phyloP scores from a whole-genome alignment of 1,140 invertebrate genomes.

The Amphibalanus amphitrite region DNA sequence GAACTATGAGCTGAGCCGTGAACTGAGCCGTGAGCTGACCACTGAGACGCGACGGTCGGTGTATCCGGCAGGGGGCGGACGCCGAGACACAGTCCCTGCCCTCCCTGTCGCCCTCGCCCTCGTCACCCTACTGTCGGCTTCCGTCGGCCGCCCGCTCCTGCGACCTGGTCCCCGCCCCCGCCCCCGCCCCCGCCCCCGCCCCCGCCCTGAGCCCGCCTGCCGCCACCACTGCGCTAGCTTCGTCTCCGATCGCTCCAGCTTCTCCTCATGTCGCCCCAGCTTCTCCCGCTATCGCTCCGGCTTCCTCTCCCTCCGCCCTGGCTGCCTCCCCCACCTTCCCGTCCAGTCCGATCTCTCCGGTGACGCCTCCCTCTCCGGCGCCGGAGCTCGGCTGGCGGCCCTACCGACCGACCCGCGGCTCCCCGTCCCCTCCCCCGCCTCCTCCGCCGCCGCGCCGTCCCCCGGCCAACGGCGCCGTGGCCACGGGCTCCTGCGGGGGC shows the following conservation, averaged over 20 bases:
- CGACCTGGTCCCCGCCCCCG: neutral
- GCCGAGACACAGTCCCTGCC: neutral
- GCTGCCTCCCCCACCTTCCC: too few species aligned
- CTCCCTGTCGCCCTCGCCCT: neutral
- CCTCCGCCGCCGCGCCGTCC: too few species aligned
- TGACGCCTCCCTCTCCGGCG: neutral
- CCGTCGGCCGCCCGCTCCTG: neutral
- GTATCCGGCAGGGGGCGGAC: neutral
- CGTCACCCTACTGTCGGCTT: neutral
- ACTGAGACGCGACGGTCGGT: neutral
- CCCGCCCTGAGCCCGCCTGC: conserved; percentile 16
- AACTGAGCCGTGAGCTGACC: too few species aligned
- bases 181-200: conserved; percentile 24
- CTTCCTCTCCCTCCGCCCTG: too few species aligned
- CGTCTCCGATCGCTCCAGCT: too few species aligned
- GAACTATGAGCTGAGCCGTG: too few species aligned
- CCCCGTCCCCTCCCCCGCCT: too few species aligned
- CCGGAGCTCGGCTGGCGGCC: too few species aligned
- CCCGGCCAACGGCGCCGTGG: conserved; percentile 22
- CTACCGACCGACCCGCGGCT: too few species aligned
- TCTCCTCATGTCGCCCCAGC: too few species aligned
- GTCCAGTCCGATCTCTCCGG: neutral
- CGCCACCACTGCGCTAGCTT: too few species aligned
- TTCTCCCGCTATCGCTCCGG: too few species aligned
- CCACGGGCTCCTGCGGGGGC: neutral